Evolutionary conservation across 2,113 vertebrate genomes (phyloP), one percentile per base, ranked within the genome.

Genomic region (Leucopternis melanops): DNA sequence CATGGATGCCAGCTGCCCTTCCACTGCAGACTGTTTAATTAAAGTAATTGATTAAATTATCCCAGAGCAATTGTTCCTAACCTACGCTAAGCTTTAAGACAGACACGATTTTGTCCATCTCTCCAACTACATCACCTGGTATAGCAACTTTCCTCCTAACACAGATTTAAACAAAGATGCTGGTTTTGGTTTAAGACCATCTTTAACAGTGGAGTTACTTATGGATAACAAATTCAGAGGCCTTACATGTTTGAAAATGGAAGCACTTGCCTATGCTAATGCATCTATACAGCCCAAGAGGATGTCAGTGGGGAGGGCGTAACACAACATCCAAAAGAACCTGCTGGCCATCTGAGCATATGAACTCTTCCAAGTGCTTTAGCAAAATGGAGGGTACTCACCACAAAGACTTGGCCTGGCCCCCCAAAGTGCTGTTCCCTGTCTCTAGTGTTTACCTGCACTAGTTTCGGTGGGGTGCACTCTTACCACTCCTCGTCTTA

Each of bases 331-430:
- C 73, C 70, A 10, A 34, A 84, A 54, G 45, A 59, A 40, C 23
- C 61, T 89, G 65, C 36, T 54, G 45, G 16, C 36, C 11, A 22
- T 6, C 72, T 47, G 71, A 16, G 42, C 0, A 0, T 9, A 15
- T 26, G 65, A 78, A 9, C 49, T 23, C 44, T 65, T 67, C 66
- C 85, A 29, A 38, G 20, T 1, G 1, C 61, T 52, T 20, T 10
- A 59, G 11, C 9, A 50, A 34, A 49, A 13, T 8, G 34, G 42
- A 59, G 47, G 7, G 29, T 32, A 12, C 42, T 72, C 0, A 0
- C 25, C 57, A 58, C 71, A 40, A 15, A 50, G 66, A 6, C 40
- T 42, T 8, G 26, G 34, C 49, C 50, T 55, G 47, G 16, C 9
- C 20, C 57, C 29, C 57, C 16, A 13, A 38, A 19, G 22, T 15